Evolutionary conservation across 2,797 vertebrate species (phyloP), one percentile per base, ranked within the genome.

Genomic region (Dromococcyx pavoninus): DNA sequence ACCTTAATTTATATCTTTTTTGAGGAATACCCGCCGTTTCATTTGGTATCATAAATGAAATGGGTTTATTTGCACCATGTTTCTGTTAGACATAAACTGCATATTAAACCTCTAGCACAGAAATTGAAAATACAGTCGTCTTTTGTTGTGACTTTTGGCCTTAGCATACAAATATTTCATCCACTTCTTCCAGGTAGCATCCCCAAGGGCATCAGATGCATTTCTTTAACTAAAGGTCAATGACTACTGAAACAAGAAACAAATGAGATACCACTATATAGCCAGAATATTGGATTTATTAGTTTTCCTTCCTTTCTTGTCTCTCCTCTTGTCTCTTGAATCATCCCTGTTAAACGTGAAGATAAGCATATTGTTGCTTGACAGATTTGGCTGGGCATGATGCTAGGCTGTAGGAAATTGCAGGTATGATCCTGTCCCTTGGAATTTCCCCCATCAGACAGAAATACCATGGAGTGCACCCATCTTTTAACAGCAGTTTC

Each of bases 61-160:
- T 13, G 11, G 18, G 0, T 2, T 17, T 28, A 35, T 74, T 74
- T 41, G 19, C 30, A 27, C 19, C 1, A 0, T 53, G 9, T 56
- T 77, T 51, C 17, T 64, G 6, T 83, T 65, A 71, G 19, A 44
- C 2, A 5, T 44, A 39, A 76, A 64, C 43, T 57, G 71, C 24
- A 3, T 64, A 39, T 71, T 58, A 58, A 17, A 44, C 23, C 43
- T 76, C 23, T 71, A 9, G 58, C 58, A 65, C 14, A 15, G 51
- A 83, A 25, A 10, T 7, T 71, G 37, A 84, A 58, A 84, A 58
- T 27, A 28, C 51, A 14, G 33, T 64, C 8, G 22, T 65, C n/a
- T 64, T 71, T 51, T 51, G 28, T 51, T 11, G 7, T 24, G 24
- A 39, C 8, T 76, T 70, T 51, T 39, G 27, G 24, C n/a, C n/a